These are phyloP conservation scores for Vesta saturnalis DNA, from an alignment of 2,888 invertebrate genomes.

Conservation along the genomic window DNA sequence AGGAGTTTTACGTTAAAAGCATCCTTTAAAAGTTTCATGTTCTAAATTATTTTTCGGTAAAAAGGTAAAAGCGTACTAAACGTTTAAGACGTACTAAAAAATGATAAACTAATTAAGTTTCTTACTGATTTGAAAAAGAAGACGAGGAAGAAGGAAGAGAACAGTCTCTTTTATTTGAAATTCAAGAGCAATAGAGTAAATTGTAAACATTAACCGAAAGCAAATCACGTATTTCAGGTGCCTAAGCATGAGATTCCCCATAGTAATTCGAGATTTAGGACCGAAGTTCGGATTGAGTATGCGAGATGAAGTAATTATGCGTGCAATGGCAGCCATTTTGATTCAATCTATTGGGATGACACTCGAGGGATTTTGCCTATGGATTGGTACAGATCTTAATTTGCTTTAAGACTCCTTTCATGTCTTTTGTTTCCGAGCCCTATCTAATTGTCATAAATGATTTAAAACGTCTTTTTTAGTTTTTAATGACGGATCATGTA, in stretches of 20 bases:
- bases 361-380: conserved; percentile 65
- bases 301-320: conserved; percentile 60
- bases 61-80: background rate
- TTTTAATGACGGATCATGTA: conserved; percentile 9
- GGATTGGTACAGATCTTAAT: conserved; percentile 59
- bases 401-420: conserved; percentile 56
- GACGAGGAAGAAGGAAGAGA: background rate
- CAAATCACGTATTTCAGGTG: conserved; percentile 55
- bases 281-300: conserved; percentile 53
- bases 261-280: conserved; percentile 57
- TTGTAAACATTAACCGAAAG: conserved; percentile 47
- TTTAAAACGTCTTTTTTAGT: conserved; percentile 19
- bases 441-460: conserved; percentile 36
- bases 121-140: background rate
- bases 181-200: conserved; percentile 38
- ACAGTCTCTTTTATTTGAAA: conserved; percentile 25
- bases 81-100: background rate
- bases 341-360: conserved; percentile 71
- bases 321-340: conserved; percentile 62
- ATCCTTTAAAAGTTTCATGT: background rate
- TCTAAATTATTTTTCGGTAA: background rate
- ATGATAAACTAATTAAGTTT: background rate
- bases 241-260: conserved; percentile 51
- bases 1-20: conserved; percentile 1
- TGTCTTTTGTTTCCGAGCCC: conserved; percentile 31